Conservation (phyloP, 1,140 invertebrate genomes). For the Leptinotarsa defecta region DNA sequence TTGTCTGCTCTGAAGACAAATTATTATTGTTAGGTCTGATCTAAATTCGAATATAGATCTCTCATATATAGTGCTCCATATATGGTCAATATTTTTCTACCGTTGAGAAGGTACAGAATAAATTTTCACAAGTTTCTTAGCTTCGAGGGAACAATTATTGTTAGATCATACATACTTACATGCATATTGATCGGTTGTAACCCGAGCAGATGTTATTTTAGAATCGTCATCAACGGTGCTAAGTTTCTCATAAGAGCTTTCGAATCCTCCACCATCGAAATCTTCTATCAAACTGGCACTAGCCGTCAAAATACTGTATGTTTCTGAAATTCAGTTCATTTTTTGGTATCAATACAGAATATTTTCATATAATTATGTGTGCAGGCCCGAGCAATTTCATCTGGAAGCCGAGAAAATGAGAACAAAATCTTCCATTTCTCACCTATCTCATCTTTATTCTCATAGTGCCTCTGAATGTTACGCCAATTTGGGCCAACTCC, state of each 20-base stretch:
- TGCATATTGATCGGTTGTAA: constrained; percentile 35
- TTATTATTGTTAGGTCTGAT: too few relatives aligned
- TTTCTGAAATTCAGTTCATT: neutral
- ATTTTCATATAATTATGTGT: too few relatives aligned
- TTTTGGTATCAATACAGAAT: too few relatives aligned
- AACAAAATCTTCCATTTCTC: neutral
- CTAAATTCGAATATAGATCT: too few relatives aligned
- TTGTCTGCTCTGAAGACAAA: too few relatives aligned
- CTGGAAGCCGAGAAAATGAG: too few relatives aligned
- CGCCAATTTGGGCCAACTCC: constrained; percentile 53
- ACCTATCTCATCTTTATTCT: constrained; percentile 15
- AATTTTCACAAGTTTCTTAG: too few relatives aligned
- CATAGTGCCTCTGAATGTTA: constrained; percentile 35
- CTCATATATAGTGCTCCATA: too few relatives aligned
- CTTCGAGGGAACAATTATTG: too few relatives aligned
- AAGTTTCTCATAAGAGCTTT: neutral
- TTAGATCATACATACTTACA: constrained; percentile 13
- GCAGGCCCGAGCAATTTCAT: too few relatives aligned
- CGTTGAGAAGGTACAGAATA: too few relatives aligned
- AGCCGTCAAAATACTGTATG: constrained; percentile 13
- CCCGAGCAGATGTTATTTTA: neutral
- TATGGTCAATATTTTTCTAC: too few relatives aligned
- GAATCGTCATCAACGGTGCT: neutral
- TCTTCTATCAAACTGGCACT: neutral
- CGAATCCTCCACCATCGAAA: neutral